Evolutionary conservation across 2,113 vertebrate species (phyloP).

Genomic region (Phalacrocorax aristotelis): DNA sequence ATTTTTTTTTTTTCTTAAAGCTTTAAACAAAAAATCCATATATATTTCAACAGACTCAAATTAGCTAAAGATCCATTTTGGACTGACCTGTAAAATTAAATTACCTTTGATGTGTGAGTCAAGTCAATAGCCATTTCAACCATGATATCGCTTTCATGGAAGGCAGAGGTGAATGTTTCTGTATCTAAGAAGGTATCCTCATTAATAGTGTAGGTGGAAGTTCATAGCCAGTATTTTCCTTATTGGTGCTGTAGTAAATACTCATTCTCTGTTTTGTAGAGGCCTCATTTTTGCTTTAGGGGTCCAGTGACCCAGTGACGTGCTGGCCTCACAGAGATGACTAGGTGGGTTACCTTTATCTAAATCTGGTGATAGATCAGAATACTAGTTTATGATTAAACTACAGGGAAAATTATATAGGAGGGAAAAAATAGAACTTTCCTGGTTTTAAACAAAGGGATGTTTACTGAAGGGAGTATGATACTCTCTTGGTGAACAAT

Average conservation of each 20-base stretch:
- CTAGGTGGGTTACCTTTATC: background rate
- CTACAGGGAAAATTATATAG: background rate
- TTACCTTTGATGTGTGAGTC: conserved; percentile 40
- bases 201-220: background rate
- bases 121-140: conserved; percentile 42
- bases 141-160: background rate
- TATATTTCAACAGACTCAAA: conserved; percentile 64
- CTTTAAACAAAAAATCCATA: conserved; percentile 72
- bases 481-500: background rate
- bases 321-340: background rate
- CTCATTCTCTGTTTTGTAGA: background rate
- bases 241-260: background rate
- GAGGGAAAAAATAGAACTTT: background rate
- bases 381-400: background rate
- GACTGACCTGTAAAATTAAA: conserved; percentile 68
- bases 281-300: background rate
- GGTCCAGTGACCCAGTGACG: background rate
- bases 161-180: background rate
- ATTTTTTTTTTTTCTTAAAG: conserved; percentile 35
- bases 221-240: background rate
- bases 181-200: background rate
- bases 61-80: conserved; percentile 67
- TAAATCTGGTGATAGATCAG: background rate
- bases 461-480: background rate
- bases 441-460: background rate